These are phyloP conservation scores for Psettodes erumei DNA, from an alignment of 2,113 vertebrate species.

Conservation along the genomic window DNA sequence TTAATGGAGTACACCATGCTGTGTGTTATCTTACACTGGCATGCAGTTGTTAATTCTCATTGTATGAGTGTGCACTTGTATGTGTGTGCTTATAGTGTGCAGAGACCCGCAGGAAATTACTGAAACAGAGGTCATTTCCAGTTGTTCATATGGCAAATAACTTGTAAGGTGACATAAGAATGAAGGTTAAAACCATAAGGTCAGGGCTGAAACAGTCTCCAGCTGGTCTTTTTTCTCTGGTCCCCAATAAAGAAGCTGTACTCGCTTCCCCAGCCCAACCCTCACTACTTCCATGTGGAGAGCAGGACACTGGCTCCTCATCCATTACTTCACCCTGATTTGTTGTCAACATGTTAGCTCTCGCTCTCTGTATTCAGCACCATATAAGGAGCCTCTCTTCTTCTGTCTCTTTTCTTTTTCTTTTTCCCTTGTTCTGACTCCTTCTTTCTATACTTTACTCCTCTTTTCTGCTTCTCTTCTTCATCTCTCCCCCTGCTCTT, in stretches of 20 bases:
- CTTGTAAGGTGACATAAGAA: neutral
- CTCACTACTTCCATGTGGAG: neutral
- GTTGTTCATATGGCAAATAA: neutral
- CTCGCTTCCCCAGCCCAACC: neutral
- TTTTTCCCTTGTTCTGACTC: neutral
- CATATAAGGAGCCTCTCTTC: slow-evolving; percentile 19
- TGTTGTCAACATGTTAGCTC: neutral
- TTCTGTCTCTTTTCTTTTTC: neutral
- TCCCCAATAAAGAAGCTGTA: neutral
- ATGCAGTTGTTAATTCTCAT: neutral
- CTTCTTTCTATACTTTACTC: neutral
- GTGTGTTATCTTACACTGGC: neutral
- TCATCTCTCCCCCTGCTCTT: neutral
- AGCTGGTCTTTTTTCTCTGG: slow-evolving; percentile 19
- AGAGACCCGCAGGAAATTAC: slow-evolving; percentile 1
- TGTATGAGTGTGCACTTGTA: neutral
- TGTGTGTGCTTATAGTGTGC: neutral
- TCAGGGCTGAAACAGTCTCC: slow-evolving; percentile 6
- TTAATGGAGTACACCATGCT: neutral
- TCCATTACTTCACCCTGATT: slow-evolving; percentile 18
- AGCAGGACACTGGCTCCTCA: neutral
- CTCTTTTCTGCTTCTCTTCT: slow-evolving; percentile 20
- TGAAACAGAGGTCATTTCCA: neutral
- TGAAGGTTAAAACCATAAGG: neutral
- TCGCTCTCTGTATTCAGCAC: slow-evolving; percentile 11